These are phyloP conservation scores for Solea senegalensis DNA, from an alignment of 2,113 vertebrate genomes.

Conservation along the genomic window DNA sequence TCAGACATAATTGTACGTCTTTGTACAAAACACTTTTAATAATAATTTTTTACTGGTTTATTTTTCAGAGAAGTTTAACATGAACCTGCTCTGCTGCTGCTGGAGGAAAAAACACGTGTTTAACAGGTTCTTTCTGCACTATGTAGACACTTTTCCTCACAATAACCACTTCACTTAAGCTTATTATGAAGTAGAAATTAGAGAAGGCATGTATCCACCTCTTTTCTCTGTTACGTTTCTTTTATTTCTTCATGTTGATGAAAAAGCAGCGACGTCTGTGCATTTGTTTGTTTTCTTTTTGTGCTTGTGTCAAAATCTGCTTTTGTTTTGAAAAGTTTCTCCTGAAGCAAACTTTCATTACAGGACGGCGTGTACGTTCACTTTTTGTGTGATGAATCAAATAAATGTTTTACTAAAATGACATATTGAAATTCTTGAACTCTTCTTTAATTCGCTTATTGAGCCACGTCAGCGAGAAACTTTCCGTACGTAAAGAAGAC, in stretches of 20 bases:
- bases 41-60: background rate
- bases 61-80: no score
- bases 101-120: no score
- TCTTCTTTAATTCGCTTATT: no score
- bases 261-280: background rate
- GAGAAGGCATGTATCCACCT: background rate
- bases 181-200: no score
- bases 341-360: slow-evolving; percentile 29
- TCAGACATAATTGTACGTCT: background rate
- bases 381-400: slow-evolving; percentile 63
- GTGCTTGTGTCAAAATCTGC: slow-evolving; percentile 41
- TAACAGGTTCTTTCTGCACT: background rate
- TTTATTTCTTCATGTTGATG: background rate
- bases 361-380: slow-evolving; percentile 41
- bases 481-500: background rate
- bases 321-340: slow-evolving; percentile 43
- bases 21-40: background rate
- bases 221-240: background rate
- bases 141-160: background rate
- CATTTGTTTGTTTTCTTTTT: background rate
- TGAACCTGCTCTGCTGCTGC: no score
- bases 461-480: no score
- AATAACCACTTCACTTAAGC: no score
- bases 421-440: background rate
- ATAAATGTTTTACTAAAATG: slow-evolving; percentile 60